Evolutionary conservation across 2,113 vertebrate genomes (phyloP).

Genomic region (Sphaerodactylus townsendi): DNA sequence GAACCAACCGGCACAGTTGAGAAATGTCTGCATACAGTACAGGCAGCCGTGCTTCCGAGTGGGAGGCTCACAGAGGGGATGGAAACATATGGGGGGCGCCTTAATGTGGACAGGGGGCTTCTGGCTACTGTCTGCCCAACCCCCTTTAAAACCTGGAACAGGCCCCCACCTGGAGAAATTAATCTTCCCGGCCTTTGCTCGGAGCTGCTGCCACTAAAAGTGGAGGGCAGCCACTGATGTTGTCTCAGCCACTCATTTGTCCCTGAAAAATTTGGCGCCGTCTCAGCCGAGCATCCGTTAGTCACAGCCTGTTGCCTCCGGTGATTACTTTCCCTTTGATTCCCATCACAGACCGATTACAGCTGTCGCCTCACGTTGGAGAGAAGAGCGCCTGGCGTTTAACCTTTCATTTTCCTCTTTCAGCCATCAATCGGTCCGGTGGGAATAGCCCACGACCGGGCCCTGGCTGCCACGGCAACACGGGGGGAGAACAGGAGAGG

Average conservation of each 20-base stretch:
- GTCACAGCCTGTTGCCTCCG: slow-evolving; percentile 18
- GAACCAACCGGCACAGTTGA: too few species aligned
- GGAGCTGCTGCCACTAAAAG: background rate
- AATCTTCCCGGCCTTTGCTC: too few species aligned
- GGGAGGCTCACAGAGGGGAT: too few species aligned
- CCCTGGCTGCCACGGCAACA: background rate
- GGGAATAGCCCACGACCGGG: background rate
- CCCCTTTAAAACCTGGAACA: too few species aligned
- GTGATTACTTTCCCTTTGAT: background rate
- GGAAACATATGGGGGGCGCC: too few species aligned
- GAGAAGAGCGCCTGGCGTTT: background rate
- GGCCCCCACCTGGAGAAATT: too few species aligned
- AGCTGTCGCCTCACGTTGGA: background rate
- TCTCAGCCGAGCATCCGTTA: background rate
- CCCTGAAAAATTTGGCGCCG: background rate
- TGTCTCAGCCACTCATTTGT: background rate
- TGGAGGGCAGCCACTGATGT: background rate
- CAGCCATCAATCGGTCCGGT: background rate
- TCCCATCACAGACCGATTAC: slow-evolving; percentile 1
- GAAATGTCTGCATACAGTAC: too few species aligned
- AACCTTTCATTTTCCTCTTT: slow-evolving; percentile 16
- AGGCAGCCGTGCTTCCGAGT: too few species aligned
- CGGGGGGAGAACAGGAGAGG: too few species aligned
- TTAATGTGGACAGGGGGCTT: too few species aligned
- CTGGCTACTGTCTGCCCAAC: too few species aligned